Base-by-base conservation (phyloP, 2,797 vertebrate species). In the Philypnodon macrostomus region DNA sequence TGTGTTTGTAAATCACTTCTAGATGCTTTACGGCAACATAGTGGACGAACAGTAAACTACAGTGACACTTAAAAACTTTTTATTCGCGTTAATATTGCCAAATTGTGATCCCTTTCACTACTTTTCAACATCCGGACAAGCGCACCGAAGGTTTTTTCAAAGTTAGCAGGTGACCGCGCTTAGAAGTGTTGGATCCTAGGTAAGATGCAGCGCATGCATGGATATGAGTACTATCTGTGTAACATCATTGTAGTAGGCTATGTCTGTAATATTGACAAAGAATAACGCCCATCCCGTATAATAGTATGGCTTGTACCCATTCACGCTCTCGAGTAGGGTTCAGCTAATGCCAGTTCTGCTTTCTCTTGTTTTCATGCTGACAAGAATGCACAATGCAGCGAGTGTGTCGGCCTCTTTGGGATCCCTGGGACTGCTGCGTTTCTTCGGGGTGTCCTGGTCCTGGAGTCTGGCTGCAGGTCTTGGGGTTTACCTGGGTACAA, bases 391-490 rank as follows among this genome's bases (percentile, higher is more conserved):
- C 81, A 85, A 86, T 88, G 88, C 72, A 47, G 85, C 82, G 1
- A 83, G 81, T 78, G 81, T 83, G 32, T 86, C 88, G 55, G 75
- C 84, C 56, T 92, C 91, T n/a, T 61, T 94, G 76, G 91, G 89
- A 39, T 93, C 93, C 2, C 40, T 95, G 81, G 92, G 90, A 58
- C 80, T 95, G 65, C 67, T 95, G 51, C 90, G 92, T 37, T 77
- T 95, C 53, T 79, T 94, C 12, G 92, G 92, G 31, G 79, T 93
- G 51, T 89, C 93, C 45, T 96, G 94, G 94, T 67, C 88, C 65
- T 96, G 94, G 94, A 93, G 91, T 53, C 27, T 92, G 39, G 92
- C 86, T 11, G 93, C 90, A 1, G 87, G 91, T 29, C 65, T 96
- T 7, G 89, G 91, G 3, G 64, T 95, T 16, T 93, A 93, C 77